Conservation (phyloP, 2,888 invertebrate genomes). For the Euzetes globulus region DNA sequence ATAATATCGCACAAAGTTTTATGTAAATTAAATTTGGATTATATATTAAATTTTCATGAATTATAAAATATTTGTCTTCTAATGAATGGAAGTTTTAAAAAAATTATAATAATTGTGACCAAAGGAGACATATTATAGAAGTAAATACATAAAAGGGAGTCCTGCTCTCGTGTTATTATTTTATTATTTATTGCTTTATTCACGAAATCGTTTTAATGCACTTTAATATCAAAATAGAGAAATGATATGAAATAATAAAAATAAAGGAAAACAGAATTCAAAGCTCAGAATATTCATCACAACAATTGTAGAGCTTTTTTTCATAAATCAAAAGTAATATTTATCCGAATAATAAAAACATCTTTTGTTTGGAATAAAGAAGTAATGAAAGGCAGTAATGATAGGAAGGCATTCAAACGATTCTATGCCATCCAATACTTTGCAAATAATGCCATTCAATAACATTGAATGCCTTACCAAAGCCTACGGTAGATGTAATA, state of each 20-base stretch:
- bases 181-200: slow-evolving; percentile 6
- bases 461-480: neutral
- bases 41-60: slow-evolving; percentile 1
- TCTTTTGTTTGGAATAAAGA: neutral
- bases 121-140: neutral
- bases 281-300: neutral
- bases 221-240: neutral
- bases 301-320: neutral
- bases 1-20: neutral
- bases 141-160: neutral
- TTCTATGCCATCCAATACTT: neutral
- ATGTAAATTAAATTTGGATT: slow-evolving; percentile 21
- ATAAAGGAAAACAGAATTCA: neutral
- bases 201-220: neutral
- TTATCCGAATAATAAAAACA: neutral
- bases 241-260: neutral
- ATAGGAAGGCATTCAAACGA: slow-evolving; percentile 22
- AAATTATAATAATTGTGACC: no score
- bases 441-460: neutral
- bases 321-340: slow-evolving; percentile 8
- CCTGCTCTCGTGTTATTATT: neutral
- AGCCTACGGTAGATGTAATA: neutral
- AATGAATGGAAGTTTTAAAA: no score
- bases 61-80: no score
- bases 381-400: slow-evolving; percentile 20